These are phyloP conservation scores for Leptonema lineaticorne DNA, from an alignment of 1,140 invertebrate species.

Conservation along the genomic window DNA sequence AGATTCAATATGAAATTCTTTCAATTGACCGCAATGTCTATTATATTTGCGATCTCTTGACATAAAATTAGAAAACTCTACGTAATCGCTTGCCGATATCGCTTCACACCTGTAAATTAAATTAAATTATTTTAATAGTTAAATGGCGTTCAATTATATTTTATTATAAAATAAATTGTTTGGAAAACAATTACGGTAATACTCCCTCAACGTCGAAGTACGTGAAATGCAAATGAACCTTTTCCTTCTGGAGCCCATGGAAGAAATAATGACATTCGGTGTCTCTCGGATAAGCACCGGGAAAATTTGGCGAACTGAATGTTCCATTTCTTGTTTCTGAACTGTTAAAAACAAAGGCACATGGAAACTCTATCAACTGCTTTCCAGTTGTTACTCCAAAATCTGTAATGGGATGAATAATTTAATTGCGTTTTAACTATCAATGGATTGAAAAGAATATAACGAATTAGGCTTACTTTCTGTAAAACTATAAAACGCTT, in stretches of 20 bases:
- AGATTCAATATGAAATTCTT: constrained; percentile 79
- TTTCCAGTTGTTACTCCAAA: constrained; percentile 78
- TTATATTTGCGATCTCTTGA: constrained; percentile 81
- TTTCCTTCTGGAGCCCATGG: constrained; percentile 77
- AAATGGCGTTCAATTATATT: no score
- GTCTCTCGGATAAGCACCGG: constrained; percentile 87
- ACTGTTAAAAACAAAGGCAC: constrained; percentile 81
- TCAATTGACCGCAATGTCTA: constrained; percentile 81
- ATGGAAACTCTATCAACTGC: constrained; percentile 73
- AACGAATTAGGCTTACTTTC: constrained; percentile 74
- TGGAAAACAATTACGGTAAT: constrained; percentile 69
- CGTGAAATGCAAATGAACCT: constrained; percentile 82
- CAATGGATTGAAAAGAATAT: not conserved
- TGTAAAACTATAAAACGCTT: constrained; percentile 82
- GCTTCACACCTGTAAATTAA: constrained; percentile 75
- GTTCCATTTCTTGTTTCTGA: constrained; percentile 75
- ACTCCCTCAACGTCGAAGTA: constrained; percentile 93
- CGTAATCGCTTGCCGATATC: constrained; percentile 85
- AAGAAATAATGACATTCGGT: constrained; percentile 96
- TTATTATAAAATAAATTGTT: no score
- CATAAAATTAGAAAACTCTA: constrained; percentile 93
- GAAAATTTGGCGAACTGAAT: constrained; percentile 90
- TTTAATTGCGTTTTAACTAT: not conserved
- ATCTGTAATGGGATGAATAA: constrained; percentile 57
- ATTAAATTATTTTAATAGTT: no score